Evolutionary conservation across 2,797 vertebrate species (phyloP), one percentile per base, ranked within the genome.

Genomic region (Mus caroli): DNA sequence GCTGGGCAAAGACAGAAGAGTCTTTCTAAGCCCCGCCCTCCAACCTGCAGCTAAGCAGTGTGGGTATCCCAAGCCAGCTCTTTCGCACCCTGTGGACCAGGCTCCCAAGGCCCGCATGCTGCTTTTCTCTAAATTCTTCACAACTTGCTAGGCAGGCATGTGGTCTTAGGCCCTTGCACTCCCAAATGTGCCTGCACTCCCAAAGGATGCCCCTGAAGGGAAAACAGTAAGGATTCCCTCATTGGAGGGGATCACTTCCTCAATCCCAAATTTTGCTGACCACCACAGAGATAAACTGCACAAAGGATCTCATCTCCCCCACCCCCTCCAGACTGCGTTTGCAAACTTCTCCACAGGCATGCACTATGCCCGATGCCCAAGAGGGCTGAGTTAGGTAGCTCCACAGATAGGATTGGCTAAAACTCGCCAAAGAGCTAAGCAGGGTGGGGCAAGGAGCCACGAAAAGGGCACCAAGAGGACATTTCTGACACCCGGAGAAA

Each of bases 91-190:
- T 62, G 10, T 0, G 4, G 73, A 80, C 80, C 76, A 22, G 52
- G 37, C 12, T 58, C 54, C n/a, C 0, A 11, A 11, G 11, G 34
- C 76, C 79, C 37, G 1, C 0, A 6, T 12, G 34, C 43, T 0
- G 4, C 34, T 67, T 75, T 92, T 90, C 71, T 56, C 62, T 4
- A 34, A 28, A 24, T n/a, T 22, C 71, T 76, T 40, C 5, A 0
- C 6, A 88, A 52, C 80, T 7, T 17, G 24, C 28, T 19, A n/a
- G 22, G n/a, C 64, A 80, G 43, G 67, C 54, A 26, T 0, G 2
- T 1, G 40, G 64, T 26, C 43, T 79, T 37, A 3, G 10, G 8
- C 69, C n/a, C 69, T 37, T 37, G 31, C 64, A 67, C 14, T 19
- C 71, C 60, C 58, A 40, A 19, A 84, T 34, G 75, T 34, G 69